Conservation (phyloP, 2,888 invertebrate species). For the Lysandra coridon region DNA sequence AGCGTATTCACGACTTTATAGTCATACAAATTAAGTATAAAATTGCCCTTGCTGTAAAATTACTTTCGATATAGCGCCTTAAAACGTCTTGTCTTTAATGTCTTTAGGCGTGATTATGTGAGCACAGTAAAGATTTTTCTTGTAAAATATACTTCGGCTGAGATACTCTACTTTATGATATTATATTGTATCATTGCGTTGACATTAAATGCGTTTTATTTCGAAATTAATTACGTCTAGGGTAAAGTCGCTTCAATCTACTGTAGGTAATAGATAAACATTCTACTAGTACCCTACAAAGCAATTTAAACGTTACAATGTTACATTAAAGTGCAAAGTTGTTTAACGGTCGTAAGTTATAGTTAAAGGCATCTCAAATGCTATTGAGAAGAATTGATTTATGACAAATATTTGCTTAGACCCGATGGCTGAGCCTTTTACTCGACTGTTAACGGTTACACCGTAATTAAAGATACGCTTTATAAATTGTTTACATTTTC, state of each 20-base stretch:
- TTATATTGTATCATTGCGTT: neutral
- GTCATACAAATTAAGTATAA: too few species aligned
- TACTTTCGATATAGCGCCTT: too few species aligned
- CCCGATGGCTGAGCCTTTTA: slow-evolving; percentile 17
- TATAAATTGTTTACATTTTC: neutral
- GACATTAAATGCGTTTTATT: slow-evolving; percentile 7
- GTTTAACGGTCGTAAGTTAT: neutral
- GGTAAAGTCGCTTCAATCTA: neutral
- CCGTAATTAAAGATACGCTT: neutral
- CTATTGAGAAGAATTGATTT: slow-evolving; percentile 1
- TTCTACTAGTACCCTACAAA: neutral
- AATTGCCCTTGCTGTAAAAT: too few species aligned
- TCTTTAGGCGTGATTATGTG: too few species aligned
- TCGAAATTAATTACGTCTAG: neutral
- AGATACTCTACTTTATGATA: neutral
- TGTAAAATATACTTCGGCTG: neutral
- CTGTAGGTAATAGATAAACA: slow-evolving; percentile 9
- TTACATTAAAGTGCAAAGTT: neutral
- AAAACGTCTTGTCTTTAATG: too few species aligned
- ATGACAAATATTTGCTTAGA: slow-evolving; percentile 15
- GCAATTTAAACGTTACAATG: neutral
- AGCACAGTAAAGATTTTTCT: too few species aligned
- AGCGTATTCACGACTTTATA: too few species aligned
- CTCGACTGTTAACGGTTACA: slow-evolving; percentile 13
- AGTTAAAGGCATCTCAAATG: neutral